Conservation (phyloP, 2,797 vertebrate genomes). For the Tachyglossus aculeatus region DNA sequence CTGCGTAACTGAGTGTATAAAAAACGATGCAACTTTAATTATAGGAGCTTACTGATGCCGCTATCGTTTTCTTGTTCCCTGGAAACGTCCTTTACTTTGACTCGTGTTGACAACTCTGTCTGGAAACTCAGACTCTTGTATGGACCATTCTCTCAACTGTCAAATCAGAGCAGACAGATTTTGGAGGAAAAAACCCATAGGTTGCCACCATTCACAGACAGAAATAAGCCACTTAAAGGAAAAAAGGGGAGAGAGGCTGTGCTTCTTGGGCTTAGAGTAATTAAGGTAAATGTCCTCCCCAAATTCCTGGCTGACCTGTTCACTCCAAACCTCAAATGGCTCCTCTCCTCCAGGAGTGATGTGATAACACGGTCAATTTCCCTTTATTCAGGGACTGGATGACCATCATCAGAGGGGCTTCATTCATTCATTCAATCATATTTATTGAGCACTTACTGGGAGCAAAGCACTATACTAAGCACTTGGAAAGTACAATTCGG, state of each 20-base stretch:
- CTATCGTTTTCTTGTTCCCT: slow-evolving; percentile 57
- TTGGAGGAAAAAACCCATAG: no score
- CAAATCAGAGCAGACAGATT: slow-evolving; percentile 50
- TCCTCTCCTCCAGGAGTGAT: neutral
- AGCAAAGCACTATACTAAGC: no score
- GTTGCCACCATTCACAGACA: slow-evolving; percentile 43
- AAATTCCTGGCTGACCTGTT: slow-evolving; percentile 27
- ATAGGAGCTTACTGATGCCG: slow-evolving; percentile 61
- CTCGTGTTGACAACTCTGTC: slow-evolving; percentile 57
- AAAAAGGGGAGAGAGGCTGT: slow-evolving; percentile 48
- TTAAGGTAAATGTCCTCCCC: neutral
- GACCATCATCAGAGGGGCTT: no score
- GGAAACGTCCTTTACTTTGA: slow-evolving; percentile 58
- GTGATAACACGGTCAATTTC: no score
- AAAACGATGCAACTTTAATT: slow-evolving; percentile 67
- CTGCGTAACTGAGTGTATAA: slow-evolving; percentile 56
- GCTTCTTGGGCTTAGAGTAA: slow-evolving; percentile 32
- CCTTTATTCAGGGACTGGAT: no score
- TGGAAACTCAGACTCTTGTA: slow-evolving; percentile 55
- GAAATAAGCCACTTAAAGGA: slow-evolving; percentile 46
- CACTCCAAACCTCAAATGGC: neutral
- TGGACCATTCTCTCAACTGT: slow-evolving; percentile 64
- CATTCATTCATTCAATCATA: no score
- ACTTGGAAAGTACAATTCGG: no score
- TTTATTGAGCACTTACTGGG: no score